phyloP scores from a whole-genome alignment of 1,140 invertebrate genomes.

The Neotoxoptera formosana region DNA sequence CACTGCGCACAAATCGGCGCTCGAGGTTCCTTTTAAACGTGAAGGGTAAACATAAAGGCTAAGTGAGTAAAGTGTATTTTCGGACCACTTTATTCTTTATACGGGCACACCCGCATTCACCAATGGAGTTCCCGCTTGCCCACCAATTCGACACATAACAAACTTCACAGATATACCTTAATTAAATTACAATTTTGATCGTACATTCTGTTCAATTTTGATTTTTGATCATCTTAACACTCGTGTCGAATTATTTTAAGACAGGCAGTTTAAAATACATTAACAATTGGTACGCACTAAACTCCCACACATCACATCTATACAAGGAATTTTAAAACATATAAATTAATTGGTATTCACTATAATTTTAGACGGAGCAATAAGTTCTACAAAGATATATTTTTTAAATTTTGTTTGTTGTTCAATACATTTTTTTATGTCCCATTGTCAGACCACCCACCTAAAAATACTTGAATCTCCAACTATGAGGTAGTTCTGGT shows the following conservation, averaged over 20 bases:
- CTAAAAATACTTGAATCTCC: not conserved
- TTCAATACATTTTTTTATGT: not conserved
- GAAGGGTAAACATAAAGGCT: not conserved
- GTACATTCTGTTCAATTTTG: not conserved
- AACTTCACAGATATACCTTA: too few species aligned
- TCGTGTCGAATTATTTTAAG: not conserved
- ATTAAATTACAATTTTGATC: not conserved
- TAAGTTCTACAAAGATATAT: not conserved
- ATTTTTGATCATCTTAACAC: not conserved
- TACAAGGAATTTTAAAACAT: not conserved
- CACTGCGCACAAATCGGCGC: too few species aligned
- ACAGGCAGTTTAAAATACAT: not conserved
- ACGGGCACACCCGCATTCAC: not conserved
- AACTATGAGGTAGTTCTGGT: not conserved
- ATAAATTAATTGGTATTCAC: not conserved
- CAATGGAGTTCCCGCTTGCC: not conserved
- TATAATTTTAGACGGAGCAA: not conserved
- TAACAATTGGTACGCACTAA: not conserved
- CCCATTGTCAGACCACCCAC: not conserved
- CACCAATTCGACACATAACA: not conserved
- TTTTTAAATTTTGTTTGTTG: too few species aligned
- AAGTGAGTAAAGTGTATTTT: not conserved
- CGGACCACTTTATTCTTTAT: not conserved
- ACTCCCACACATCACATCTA: not conserved
- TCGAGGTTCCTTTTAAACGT: too few species aligned